phyloP scores from a whole-genome alignment of 1,140 invertebrate genomes.

The Scaptomyza graminum region DNA sequence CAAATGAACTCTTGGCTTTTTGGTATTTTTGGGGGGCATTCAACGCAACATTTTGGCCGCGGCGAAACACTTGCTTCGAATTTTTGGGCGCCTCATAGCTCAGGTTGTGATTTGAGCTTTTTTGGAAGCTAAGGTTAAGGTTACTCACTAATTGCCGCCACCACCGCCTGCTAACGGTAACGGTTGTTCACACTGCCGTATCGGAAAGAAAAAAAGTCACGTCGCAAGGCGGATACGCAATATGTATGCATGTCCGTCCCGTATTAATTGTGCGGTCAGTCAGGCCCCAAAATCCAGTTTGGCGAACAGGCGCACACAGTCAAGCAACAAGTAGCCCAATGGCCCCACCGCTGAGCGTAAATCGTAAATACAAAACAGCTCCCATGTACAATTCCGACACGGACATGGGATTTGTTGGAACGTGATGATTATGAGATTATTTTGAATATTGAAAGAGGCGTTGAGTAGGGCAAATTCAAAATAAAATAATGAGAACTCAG shows the following conservation, averaged over 20 bases:
- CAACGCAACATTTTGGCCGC: constrained; percentile 60
- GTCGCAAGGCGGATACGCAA: constrained; percentile 37
- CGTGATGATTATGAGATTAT: neutral
- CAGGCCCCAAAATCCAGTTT: constrained; percentile 83
- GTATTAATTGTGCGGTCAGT: constrained; percentile 81
- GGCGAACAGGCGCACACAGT: constrained; percentile 78
- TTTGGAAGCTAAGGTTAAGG: constrained; percentile 84
- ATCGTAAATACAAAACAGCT: constrained; percentile 37
- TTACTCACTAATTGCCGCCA: constrained; percentile 74
- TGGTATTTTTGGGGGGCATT: constrained; percentile 34
- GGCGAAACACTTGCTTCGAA: constrained; percentile 62
- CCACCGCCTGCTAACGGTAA: constrained; percentile 37
- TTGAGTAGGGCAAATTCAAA: too few species aligned
- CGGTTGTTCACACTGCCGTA: constrained; percentile 7
- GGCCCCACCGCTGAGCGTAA: constrained; percentile 51
- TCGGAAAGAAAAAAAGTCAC: too few species aligned
- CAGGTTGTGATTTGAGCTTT: constrained; percentile 83
- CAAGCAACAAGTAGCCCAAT: constrained; percentile 49
- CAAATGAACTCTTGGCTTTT: constrained; percentile 55
- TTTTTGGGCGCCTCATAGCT: constrained; percentile 79
- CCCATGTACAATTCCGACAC: constrained; percentile 16
- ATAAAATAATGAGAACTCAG: too few species aligned
- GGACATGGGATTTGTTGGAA: neutral
- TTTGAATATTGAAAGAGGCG: too few species aligned
- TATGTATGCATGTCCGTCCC: constrained; percentile 66